These are phyloP conservation scores for Dryococelus australis DNA, from an alignment of 2,888 invertebrate species.

Conservation along the genomic window DNA sequence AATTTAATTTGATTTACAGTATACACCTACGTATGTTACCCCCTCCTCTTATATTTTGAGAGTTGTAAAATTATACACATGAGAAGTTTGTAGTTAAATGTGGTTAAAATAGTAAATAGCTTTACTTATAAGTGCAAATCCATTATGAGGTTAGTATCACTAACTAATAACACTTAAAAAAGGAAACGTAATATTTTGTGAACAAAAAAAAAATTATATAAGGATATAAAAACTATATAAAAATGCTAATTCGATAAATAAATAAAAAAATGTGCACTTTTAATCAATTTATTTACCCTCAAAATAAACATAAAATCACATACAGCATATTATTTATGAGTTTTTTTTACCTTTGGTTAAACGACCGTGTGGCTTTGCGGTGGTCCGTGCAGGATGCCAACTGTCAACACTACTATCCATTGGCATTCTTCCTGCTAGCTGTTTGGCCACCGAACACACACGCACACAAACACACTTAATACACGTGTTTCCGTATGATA, in stretches of 20 bases:
- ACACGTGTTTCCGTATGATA: neutral
- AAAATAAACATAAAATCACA: conserved; percentile 31
- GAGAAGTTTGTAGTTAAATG: neutral
- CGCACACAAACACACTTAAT: neutral
- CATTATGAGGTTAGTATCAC: neutral
- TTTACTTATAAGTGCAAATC: neutral
- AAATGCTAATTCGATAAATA: neutral
- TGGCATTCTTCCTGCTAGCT: neutral
- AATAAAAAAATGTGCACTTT: conserved; percentile 8
- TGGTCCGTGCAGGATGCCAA: neutral
- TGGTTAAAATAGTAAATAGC: neutral
- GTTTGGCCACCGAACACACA: neutral
- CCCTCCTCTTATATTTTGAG: too few species aligned
- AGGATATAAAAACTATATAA: neutral
- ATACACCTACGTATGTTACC: too few species aligned
- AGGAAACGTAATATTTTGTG: neutral
- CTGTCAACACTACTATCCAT: neutral
- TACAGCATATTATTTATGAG: conserved; percentile 4
- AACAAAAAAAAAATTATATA: neutral
- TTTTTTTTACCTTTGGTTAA: conserved; percentile 28
- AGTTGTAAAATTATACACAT: too few species aligned
- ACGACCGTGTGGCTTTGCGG: neutral
- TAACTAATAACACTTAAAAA: neutral
- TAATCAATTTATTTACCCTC: conserved; percentile 25
- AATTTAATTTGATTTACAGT: too few species aligned